Conservation (phyloP, 53 echinoderm and acorn worm species). For the Henricia sp. region DNA sequence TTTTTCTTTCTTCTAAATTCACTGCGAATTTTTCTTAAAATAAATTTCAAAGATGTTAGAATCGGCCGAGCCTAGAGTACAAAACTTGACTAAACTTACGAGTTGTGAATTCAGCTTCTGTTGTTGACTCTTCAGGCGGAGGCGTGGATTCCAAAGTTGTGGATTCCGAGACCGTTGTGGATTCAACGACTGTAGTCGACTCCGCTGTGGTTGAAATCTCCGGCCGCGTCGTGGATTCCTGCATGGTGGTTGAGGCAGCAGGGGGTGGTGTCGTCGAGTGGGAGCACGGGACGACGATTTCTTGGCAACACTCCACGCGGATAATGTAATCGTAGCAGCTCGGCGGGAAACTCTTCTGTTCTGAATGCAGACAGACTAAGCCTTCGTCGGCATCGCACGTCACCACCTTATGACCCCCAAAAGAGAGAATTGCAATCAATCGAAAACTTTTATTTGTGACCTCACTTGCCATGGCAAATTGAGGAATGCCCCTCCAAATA, state of each 20-base stretch:
- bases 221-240: background rate
- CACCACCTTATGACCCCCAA: conserved; percentile 27
- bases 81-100: background rate
- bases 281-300: conserved; percentile 19
- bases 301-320: conserved; percentile 51
- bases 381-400: conserved; percentile 52
- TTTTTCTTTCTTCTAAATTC: too few relatives aligned
- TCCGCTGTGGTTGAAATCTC: conserved; percentile 19
- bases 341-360: conserved; percentile 44
- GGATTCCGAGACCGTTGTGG: background rate
- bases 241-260: background rate
- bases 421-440: background rate
- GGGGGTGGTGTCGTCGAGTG: background rate
- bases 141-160: conserved; percentile 9
- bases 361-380: conserved; percentile 54
- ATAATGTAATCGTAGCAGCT: conserved; percentile 59
- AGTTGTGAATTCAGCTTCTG: conserved; percentile 10
- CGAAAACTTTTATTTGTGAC: too few relatives aligned
- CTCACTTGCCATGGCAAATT: too few relatives aligned
- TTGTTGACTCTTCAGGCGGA: background rate
- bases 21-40: too few relatives aligned
- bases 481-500: too few relatives aligned
- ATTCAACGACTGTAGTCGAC: background rate
- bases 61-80: too few relatives aligned
- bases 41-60: too few relatives aligned